Evolutionary conservation across 1,140 invertebrate species (phyloP).

Genomic region (Scaptomyza montana): DNA sequence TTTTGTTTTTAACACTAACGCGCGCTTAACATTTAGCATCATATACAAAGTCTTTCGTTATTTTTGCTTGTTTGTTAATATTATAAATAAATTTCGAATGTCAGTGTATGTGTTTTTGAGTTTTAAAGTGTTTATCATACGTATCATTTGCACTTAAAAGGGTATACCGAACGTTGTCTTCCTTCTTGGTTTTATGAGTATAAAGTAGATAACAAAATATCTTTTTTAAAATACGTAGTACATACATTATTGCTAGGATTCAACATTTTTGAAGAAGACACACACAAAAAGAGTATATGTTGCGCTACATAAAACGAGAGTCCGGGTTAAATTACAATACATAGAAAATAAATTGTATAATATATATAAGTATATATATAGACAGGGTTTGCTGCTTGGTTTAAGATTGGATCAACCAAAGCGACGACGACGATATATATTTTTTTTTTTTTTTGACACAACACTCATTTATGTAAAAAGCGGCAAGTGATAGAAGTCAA

Average conservation of each 20-base stretch:
- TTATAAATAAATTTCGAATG: conserved; percentile 71
- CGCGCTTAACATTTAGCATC: conserved; percentile 70
- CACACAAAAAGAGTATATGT: conserved; percentile 61
- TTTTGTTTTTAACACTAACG: conserved; percentile 59
- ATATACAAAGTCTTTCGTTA: conserved; percentile 81
- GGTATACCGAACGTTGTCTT: conserved; percentile 58
- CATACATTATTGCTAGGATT: conserved; percentile 66
- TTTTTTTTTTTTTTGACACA: conserved; percentile 4
- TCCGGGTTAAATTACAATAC: conserved; percentile 47
- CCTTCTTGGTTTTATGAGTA: conserved; percentile 35
- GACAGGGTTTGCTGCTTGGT: conserved; percentile 23
- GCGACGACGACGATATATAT: neutral
- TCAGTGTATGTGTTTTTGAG: conserved; percentile 30
- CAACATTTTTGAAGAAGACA: conserved; percentile 29
- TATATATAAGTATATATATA: conserved; percentile 24
- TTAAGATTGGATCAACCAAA: conserved; percentile 51
- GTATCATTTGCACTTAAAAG: conserved; percentile 54
- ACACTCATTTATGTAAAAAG: conserved; percentile 88
- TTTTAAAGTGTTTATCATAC: conserved; percentile 42
- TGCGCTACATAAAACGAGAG: conserved; percentile 48
- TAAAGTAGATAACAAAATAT: conserved; percentile 69
- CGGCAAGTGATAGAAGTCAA: conserved; percentile 92
- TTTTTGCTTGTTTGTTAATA: conserved; percentile 20
- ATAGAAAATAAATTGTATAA: conserved; percentile 56
- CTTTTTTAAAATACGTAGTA: conserved; percentile 43